These are phyloP conservation scores for Tenthredo livida DNA, from an alignment of 2,888 invertebrate genomes.

Conservation along the genomic window DNA sequence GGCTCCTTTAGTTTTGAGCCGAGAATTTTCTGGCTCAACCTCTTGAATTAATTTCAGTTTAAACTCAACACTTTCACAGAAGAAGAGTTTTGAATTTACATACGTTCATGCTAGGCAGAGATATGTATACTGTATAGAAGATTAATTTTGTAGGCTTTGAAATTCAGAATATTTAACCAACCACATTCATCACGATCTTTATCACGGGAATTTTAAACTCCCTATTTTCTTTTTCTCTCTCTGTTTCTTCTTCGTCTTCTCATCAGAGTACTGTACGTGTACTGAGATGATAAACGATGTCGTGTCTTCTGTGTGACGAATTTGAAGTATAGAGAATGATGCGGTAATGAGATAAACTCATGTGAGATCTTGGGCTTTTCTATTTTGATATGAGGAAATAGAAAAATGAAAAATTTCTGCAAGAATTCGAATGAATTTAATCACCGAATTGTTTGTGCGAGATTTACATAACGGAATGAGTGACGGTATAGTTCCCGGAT, in stretches of 20 bases:
- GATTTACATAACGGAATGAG: neutral
- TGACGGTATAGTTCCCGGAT: neutral
- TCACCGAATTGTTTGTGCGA: neutral
- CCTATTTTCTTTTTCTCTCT: neutral
- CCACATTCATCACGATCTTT: neutral
- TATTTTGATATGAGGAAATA: no score
- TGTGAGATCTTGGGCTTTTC: no score
- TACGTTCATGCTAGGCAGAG: neutral
- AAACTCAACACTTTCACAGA: neutral
- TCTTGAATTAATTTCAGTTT: constrained; percentile 8
- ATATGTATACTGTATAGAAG: neutral
- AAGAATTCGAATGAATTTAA: neutral
- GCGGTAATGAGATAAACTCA: no score
- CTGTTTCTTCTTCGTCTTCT: neutral
- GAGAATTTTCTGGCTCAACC: neutral
- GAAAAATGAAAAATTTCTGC: no score
- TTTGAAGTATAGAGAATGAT: no score
- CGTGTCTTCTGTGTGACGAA: neutral
- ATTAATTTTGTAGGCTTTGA: constrained; percentile 13
- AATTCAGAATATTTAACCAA: neutral
- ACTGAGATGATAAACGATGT: neutral
- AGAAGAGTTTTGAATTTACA: constrained; percentile 10
- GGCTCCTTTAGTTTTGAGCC: neutral
- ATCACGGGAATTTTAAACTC: neutral
- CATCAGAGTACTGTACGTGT: neutral